Base-by-base conservation (phyloP, 1,140 invertebrate genomes). In the Heliconius melpomene region DNA sequence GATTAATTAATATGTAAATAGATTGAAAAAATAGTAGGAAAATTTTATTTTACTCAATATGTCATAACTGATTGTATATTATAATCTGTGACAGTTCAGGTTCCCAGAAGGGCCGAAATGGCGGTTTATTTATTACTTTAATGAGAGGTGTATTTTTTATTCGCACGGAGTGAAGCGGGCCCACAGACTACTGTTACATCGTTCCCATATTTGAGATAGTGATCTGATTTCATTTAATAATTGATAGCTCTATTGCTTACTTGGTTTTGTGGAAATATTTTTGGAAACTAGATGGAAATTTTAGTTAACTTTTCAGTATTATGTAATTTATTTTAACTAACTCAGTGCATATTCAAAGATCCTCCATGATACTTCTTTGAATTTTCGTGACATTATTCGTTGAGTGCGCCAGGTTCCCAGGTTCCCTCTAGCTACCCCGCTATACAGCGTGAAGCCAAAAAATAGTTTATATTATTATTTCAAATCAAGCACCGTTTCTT, bases 101-200 rank as follows among this genome's bases (percentile, higher is more conserved):
- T 88, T 88, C 85, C 72, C 72, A 82, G 88, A 89, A 87, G 74
- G 57, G 74, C 57, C 74, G 54, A 60, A 76, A 76, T 70, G 52
- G 36, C 74, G 74, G 74, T 60, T 75, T 57, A 57, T 75, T 75
- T 75, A 75, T 57, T 75, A 75, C 52, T 75, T 75, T 75, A 76
- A 76, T 76, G 74, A 76, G 74, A 6, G 9, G 23, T 75, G 46
- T 57, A 75, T 66, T 76, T 76, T 75, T 75, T 75, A 57, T 75
- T 75, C 54, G 52, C 74, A 74, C 16, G 72, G 74, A 60, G 74
- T 75, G n/a, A 23, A 52, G 20, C 57, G 32, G 74, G 18, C 20
- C 50, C 38, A 60, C 72, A 52, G 2, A 20, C 50, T 60, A 60
- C 72, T 66, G 74, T 75, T 60, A 75, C 74, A 75, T 75, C 40